Base-by-base conservation (phyloP, 2,888 invertebrate species). In the Sarcophaga carnaria region DNA sequence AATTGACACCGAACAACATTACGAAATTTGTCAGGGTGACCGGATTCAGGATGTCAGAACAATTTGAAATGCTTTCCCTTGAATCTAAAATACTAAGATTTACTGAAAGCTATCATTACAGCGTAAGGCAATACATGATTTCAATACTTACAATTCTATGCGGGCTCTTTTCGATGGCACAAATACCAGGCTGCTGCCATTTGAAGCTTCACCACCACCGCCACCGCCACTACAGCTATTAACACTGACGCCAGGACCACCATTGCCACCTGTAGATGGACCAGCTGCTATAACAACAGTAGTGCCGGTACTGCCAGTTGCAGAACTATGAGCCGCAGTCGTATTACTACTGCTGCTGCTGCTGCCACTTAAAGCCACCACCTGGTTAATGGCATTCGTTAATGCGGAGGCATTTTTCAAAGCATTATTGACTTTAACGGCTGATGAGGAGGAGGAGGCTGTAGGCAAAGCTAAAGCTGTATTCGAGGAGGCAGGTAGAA, bases 81-180 rank as follows among this genome's bases (percentile, higher is more conserved):
- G 25, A 25, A 25, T 25, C 25, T 37, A 37, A 12, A 49, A 49
- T 22, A 49, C 0, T 14, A 49, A 49, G 49, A 49, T 8, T 37
- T 37, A 1, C 37, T 10, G 37, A 37, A 37, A 54, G 14, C 4
- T 14, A 54, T 4, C 4, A 54, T 17, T 14, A 14, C 54, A 17
- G 0, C 17, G 14, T 14, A 54, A 54, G 17, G 14, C 17, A 54
- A 54, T 14, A 14, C 12, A 17, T 54, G 54, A 54, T 54, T 54
- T 54, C 0, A 2, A 54, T 75, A 90, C 92, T 92, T 90, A 93
- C 93, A 91, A 92, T 88, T 93, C 93, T 80, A 93, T 86, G 83
- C 95, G 94, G 76, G 94, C 94, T 81, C 95, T 93, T 89, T 95
- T 95, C 87, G 93, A 94, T 82, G 93, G 92, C 83, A 92, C 90